These are phyloP conservation scores for Synergus umbraculus DNA, from an alignment of 2,888 invertebrate genomes.

Conservation along the genomic window DNA sequence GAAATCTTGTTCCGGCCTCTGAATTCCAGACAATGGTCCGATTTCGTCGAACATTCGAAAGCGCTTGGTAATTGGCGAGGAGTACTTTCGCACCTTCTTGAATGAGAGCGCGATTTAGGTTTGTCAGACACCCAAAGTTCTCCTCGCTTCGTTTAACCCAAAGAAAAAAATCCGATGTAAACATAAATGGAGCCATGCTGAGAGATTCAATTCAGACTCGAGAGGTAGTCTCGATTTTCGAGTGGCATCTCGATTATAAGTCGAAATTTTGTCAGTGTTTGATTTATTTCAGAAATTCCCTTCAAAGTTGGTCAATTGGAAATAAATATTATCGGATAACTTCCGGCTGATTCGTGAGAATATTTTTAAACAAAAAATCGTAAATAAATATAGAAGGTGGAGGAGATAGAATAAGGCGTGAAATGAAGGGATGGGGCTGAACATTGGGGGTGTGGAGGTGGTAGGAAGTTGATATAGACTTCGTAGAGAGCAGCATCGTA, in stretches of 20 bases:
- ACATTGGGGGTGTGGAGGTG: slow-evolving; percentile 40
- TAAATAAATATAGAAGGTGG: slow-evolving; percentile 19
- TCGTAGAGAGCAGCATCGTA: slow-evolving; percentile 47
- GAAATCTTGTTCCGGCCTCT: slow-evolving; percentile 45
- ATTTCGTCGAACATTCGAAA: slow-evolving; percentile 40
- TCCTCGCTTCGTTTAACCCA: slow-evolving; percentile 65
- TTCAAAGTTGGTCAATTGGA: slow-evolving; percentile 5
- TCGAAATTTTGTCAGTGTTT: slow-evolving; percentile 4
- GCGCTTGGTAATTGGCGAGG: slow-evolving; percentile 31
- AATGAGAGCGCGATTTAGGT: slow-evolving; percentile 42
- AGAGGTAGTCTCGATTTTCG: slow-evolving; percentile 51
- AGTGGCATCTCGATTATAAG: slow-evolving; percentile 55
- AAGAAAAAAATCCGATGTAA: slow-evolving; percentile 61
- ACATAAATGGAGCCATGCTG: slow-evolving; percentile 67
- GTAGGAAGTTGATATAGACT: slow-evolving; percentile 51
- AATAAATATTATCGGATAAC: slow-evolving; percentile 28
- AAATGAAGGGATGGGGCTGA: slow-evolving; percentile 16
- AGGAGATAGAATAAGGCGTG: slow-evolving; percentile 15
- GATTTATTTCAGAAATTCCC: slow-evolving; percentile 9
- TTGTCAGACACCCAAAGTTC: slow-evolving; percentile 52
- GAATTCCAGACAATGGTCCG: slow-evolving; percentile 36
- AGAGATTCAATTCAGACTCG: slow-evolving; percentile 42
- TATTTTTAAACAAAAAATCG: background rate
- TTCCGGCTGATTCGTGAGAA: slow-evolving; percentile 27
- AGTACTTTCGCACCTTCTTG: slow-evolving; percentile 33